These are phyloP conservation scores for Fopius arisanus DNA, from an alignment of 1,140 invertebrate genomes.

Conservation along the genomic window DNA sequence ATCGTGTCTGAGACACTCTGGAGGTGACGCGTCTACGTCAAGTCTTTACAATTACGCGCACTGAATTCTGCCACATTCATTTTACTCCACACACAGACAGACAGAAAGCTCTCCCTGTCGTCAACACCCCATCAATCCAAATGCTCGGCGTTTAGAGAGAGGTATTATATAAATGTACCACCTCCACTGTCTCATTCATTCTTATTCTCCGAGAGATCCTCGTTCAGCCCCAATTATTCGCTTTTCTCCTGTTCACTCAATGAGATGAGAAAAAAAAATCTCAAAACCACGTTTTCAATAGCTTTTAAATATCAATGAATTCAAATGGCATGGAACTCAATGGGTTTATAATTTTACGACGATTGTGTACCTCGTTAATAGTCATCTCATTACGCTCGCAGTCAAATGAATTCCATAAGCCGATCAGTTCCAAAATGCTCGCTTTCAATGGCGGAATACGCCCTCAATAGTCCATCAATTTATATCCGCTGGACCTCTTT, in stretches of 20 bases:
- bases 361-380: not conserved
- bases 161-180: not conserved
- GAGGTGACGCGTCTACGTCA: conserved; percentile 11
- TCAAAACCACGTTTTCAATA: not conserved
- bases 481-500: not conserved
- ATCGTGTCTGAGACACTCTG: not conserved
- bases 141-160: not conserved
- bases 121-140: conserved; percentile 23
- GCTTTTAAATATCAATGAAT: not conserved
- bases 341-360: not conserved
- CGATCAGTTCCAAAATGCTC: not conserved
- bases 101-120: not conserved
- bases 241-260: not conserved
- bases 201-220: not conserved
- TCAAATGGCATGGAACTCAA: not conserved
- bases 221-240: not conserved
- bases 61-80: not conserved
- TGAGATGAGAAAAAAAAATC: not conserved
- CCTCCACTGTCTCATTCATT: not conserved
- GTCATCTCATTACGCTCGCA: not conserved
- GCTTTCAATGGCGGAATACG: not conserved
- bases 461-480: not conserved
- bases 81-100: not conserved
- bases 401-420: not conserved
- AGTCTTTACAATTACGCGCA: conserved; percentile 16